Evolutionary conservation across 2,888 invertebrate species (phyloP).

Genomic region (Holacanthella duospinosa): DNA sequence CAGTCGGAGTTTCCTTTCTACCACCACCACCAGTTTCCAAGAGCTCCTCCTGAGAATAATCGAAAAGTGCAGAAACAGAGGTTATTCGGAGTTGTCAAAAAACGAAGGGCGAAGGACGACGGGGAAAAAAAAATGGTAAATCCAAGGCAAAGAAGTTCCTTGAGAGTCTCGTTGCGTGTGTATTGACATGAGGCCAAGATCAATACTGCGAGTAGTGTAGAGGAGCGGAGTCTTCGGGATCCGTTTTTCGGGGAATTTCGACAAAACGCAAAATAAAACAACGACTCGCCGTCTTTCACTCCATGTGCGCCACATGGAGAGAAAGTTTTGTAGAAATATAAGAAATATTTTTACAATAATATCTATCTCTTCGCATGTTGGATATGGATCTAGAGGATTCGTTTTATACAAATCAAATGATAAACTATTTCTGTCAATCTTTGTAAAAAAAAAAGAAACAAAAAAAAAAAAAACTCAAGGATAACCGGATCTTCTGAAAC

Average conservation of each 20-base stretch:
- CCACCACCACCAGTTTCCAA: no score
- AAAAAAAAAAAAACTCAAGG: no score
- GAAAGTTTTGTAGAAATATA: no score
- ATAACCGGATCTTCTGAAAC: no score
- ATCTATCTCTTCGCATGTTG: no score
- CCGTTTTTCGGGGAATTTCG: slow-evolving; percentile 5
- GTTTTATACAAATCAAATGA: no score
- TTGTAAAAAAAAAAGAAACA: no score
- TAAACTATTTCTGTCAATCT: no score
- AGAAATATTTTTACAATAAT: no score
- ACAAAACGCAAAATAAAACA: not conserved
- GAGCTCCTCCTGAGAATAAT: no score
- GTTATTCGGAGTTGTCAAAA: not conserved
- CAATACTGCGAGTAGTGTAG: not conserved
- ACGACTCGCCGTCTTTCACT: not conserved
- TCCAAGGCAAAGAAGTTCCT: not conserved
- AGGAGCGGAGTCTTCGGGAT: not conserved
- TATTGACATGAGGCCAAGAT: slow-evolving; percentile 2
- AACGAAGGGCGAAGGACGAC: not conserved
- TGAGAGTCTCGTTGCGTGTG: not conserved
- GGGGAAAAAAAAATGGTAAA: not conserved
- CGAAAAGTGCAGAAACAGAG: no score
- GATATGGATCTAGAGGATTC: no score
- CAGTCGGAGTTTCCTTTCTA: not conserved
- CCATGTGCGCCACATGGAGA: not conserved